Evolutionary conservation across 1,140 invertebrate genomes (phyloP), one percentile per base, ranked within the genome.

Genomic region (Drosophila tropicalis): DNA sequence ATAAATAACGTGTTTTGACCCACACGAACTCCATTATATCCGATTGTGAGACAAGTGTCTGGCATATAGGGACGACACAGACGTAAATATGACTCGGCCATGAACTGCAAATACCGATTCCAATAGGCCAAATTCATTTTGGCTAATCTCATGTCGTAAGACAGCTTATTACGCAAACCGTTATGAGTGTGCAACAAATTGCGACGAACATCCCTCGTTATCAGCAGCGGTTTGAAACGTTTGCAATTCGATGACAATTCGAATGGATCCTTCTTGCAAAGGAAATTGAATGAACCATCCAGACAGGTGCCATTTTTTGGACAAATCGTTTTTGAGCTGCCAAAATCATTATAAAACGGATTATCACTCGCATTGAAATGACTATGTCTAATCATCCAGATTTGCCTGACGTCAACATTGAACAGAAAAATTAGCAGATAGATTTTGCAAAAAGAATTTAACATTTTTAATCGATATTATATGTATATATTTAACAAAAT

Each of bases 91-190:
- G 34, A 17, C 32, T 78, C 76, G 9, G 76, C 72, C 76, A 78
- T 78, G 0, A 13, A 7, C 47, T 78, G 67, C 39, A 75, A 15
- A 13, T 71, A 41, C 0, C 29, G 12, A 25, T 78, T 78, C 76
- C 76, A 78, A 44, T 78, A 78, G 22, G 67, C 61, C 22, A 78
- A 41, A 78, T 78, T 75, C 72, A 78, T 75, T 25, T 78, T 78
- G 2, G 60, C 32, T 19, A 78, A 17, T 0, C 12, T 15, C 7
- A 39, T 9, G 12, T 62, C 40, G 13, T 62, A 40, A 39, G 76
- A 41, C 55, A 78, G 1, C 15, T 71, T 75, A 34, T 78, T 78
- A 17, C 72, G 67, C 39, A 78, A 34, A 22, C 76, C 76, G 9
- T 78, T 78, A 41, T 78, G 76, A 2, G 41, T 56, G 6, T 54